phyloP scores from a whole-genome alignment of 1,140 invertebrate genomes.

The Nasonia giraulti region DNA sequence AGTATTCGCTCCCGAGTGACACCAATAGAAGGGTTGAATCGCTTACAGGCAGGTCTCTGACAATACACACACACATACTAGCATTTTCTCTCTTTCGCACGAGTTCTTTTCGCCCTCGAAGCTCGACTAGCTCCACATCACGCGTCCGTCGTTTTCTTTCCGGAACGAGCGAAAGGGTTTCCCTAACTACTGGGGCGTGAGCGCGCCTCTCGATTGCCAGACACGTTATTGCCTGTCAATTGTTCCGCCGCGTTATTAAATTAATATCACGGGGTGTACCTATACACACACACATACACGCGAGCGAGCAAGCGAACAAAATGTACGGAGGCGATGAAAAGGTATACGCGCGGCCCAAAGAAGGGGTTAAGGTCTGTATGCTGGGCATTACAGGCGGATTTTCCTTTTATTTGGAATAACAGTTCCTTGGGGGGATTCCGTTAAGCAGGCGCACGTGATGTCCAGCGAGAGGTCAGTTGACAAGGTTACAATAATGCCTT shows the following conservation, averaged over 20 bases:
- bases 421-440: constrained; percentile 63
- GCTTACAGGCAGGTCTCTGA: constrained; percentile 50
- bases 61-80: not conserved
- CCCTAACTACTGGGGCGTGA: constrained; percentile 54
- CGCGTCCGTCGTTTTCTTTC: constrained; percentile 7
- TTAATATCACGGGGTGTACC: constrained; percentile 67
- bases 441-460: constrained; percentile 22
- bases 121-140: constrained; percentile 17
- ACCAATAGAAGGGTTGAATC: constrained; percentile 70
- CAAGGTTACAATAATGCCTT: constrained; percentile 36
- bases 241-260: constrained; percentile 72
- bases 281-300: not conserved
- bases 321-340: not conserved
- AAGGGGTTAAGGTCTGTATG: constrained; percentile 53
- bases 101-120: not conserved
- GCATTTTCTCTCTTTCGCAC: constrained; percentile 42
- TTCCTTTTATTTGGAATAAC: constrained; percentile 62
- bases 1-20: constrained; percentile 70
- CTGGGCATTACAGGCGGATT: constrained; percentile 55
- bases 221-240: constrained; percentile 74
- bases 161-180: constrained; percentile 58
- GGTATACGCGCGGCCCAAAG: not conserved
- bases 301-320: too few species aligned
- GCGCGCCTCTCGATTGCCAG: constrained; percentile 67
- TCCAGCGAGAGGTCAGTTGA: constrained; percentile 22